phyloP scores from a whole-genome alignment of 1,140 invertebrate species.

The Drosophila truncata region DNA sequence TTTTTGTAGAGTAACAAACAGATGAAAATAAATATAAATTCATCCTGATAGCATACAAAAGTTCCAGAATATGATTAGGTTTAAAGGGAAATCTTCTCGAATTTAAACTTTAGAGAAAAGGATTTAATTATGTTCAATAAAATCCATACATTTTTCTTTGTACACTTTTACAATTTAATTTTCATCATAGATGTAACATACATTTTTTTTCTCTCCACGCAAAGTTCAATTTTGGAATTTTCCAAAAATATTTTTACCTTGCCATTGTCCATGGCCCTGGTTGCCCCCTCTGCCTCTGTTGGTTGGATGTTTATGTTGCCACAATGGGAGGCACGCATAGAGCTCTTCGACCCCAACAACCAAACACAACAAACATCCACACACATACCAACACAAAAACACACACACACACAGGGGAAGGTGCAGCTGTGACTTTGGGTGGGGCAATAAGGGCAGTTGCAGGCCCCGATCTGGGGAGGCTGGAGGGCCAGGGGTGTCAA shows the following conservation, averaged over 20 bases:
- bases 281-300: constrained; percentile 15
- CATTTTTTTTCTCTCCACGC: neutral
- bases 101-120: no score
- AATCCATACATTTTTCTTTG: neutral
- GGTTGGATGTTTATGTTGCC: constrained; percentile 79
- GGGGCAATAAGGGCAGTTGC: constrained; percentile 15
- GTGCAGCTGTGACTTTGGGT: constrained; percentile 62
- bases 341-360: constrained; percentile 43
- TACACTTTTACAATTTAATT: neutral
- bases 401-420: constrained; percentile 29
- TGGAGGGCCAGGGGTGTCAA: constrained; percentile 41
- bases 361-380: constrained; percentile 28
- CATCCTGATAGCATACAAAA: neutral
- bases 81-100: rapidly evolving
- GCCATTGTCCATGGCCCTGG: constrained; percentile 9
- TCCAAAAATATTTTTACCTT: constrained; percentile 35
- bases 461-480: constrained; percentile 8
- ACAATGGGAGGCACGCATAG: constrained; percentile 67
- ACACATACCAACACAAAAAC: constrained; percentile 15
- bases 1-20: neutral
- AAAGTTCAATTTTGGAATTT: constrained; percentile 34
- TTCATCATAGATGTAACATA: neutral
- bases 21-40: neutral
- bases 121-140: neutral
- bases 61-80: neutral